These are phyloP conservation scores for Drosophila rubida DNA, from an alignment of 2,888 invertebrate genomes.

Conservation along the genomic window DNA sequence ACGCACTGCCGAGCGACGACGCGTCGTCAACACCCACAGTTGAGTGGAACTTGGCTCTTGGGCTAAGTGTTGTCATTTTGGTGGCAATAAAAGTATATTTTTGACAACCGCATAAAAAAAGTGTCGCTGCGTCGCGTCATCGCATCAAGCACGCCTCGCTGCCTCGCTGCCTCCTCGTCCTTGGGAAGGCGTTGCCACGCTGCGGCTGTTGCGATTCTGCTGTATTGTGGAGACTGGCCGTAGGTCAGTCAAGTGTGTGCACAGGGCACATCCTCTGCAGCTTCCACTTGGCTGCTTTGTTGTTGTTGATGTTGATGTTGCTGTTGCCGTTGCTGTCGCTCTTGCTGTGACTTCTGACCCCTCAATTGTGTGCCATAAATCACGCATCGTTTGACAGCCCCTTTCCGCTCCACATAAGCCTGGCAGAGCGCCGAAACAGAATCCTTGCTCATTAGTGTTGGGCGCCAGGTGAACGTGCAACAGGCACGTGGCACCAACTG, in stretches of 20 bases:
- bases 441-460: constrained; percentile 61
- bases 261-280: constrained; percentile 33
- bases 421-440: neutral
- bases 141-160: constrained; percentile 63
- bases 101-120: constrained; percentile 71
- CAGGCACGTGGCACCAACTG: constrained; percentile 64
- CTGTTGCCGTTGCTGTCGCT: constrained; percentile 32
- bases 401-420: neutral
- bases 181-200: constrained; percentile 65
- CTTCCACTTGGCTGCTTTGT: constrained; percentile 66
- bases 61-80: constrained; percentile 78
- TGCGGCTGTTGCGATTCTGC: constrained; percentile 75
- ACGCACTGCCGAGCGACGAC: constrained; percentile 15
- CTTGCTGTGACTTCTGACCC: constrained; percentile 56
- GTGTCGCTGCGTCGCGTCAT: constrained; percentile 37
- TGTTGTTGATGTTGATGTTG: constrained; percentile 38
- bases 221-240: constrained; percentile 11
- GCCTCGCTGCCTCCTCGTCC: constrained; percentile 47
- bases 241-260: constrained; percentile 57
- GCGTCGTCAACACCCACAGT: constrained; percentile 51
- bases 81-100: constrained; percentile 80
- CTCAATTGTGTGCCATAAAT: constrained; percentile 67
- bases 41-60: constrained; percentile 3
- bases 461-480: constrained; percentile 55
- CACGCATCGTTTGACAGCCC: constrained; percentile 64